These are phyloP conservation scores for Priocnemis perturbator DNA, from an alignment of 2,888 invertebrate genomes.

Conservation along the genomic window DNA sequence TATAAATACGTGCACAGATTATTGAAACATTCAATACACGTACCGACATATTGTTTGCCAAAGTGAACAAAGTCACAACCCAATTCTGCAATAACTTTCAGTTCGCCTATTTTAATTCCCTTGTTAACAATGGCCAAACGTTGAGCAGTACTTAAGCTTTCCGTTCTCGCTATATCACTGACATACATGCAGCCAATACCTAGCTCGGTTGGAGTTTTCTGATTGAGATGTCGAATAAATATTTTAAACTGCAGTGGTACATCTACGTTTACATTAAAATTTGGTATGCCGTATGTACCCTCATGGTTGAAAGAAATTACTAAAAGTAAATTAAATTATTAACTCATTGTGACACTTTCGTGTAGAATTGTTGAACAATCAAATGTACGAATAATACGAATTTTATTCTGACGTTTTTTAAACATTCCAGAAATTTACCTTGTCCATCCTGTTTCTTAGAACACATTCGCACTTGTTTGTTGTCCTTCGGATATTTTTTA, in stretches of 20 bases:
- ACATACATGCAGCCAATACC: conserved; percentile 75
- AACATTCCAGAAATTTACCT: conserved; percentile 60
- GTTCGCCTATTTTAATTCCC: conserved; percentile 74
- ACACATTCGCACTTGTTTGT: conserved; percentile 68
- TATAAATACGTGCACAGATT: conserved; percentile 34
- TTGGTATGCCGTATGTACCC: conserved; percentile 73
- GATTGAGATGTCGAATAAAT: conserved; percentile 74
- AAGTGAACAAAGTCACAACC: conserved; percentile 76
- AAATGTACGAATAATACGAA: not conserved
- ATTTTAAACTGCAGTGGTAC: conserved; percentile 74
- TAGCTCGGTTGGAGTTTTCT: conserved; percentile 73
- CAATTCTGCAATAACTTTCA: conserved; percentile 75
- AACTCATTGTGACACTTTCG: not conserved
- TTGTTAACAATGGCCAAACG: conserved; percentile 73
- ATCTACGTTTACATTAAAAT: conserved; percentile 66
- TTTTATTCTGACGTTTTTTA: not conserved
- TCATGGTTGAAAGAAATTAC: conserved; percentile 76
- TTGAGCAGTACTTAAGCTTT: conserved; percentile 71
- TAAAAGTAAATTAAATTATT: conserved; percentile 46
- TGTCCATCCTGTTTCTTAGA: conserved; percentile 73
- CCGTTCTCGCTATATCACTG: conserved; percentile 66
- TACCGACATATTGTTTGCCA: conserved; percentile 76
- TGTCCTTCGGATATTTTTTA: conserved; percentile 71
- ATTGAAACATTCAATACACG: conserved; percentile 71
- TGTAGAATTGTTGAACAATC: conserved; percentile 3